Percentiles rank a stretch among this genome's conserved stretches.
phyloP scores from a whole-genome alignment of 2,113 vertebrate species.

The Sylvicapra grimmia region DNA sequence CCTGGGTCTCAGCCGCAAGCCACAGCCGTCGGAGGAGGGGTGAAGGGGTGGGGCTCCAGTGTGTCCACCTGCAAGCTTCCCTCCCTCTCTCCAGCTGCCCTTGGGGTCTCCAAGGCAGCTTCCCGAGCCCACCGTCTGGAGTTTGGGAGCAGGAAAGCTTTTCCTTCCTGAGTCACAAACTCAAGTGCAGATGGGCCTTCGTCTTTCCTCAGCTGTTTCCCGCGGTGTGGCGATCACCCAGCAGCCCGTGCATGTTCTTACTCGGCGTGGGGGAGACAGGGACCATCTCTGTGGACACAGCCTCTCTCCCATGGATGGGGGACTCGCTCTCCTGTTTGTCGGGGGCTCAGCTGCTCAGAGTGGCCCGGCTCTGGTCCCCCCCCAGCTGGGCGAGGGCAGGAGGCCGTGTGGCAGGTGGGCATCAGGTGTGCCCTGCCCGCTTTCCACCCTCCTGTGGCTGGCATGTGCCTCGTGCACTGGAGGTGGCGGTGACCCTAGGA shows the following conservation, averaged over 20 bases:
- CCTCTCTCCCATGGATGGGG: not conserved
- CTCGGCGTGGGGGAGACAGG: rapidly evolving
- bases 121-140: too few species aligned
- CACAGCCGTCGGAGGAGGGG: rapidly evolving
- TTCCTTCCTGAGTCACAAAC: not conserved
- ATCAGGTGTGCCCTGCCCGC: rapidly evolving
- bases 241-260: rapidly evolving
- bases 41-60: rapidly evolving
- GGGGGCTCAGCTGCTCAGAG: too few species aligned
- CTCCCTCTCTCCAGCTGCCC: not conserved
- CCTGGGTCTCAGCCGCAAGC: rapidly evolving
- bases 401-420: not conserved
- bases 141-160: not conserved
- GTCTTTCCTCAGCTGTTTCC: not conserved
- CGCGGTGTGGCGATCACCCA: rapidly evolving
- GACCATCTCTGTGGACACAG: not conserved
- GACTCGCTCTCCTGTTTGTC: not conserved
- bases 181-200: not conserved
- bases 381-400: not conserved
- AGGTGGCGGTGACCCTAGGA: not conserved
- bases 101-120: not conserved
- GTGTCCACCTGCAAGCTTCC: not conserved
- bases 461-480: rapidly evolving
- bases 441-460: not conserved
- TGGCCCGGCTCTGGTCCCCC: not conserved